Evolutionary conservation across 1,140 invertebrate genomes (phyloP), one percentile per base, ranked within the genome.

Genomic region (Bombus huntii): DNA sequence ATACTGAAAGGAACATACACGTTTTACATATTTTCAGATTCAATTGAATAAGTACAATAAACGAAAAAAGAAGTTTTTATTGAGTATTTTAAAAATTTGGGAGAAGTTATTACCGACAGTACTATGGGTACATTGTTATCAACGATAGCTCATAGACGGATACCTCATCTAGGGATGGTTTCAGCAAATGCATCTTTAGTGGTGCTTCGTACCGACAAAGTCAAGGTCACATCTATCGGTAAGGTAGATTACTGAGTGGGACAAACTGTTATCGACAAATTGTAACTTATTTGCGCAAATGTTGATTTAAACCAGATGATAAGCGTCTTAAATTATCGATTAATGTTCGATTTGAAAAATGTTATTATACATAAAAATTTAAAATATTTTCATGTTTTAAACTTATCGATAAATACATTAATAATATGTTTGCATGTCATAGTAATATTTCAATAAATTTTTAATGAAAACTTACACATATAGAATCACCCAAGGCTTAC

Each of bases 101-200:
- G 15, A 31, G 42, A 22, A 47, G 25, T 53, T 44, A 34, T 87
- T 87, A 87, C 76, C 86, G 83, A 85, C 86, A 75, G 28, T 59
- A 4, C 15, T 15, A 18, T 71, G n/a, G 42, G 15, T 84, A 57
- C 15, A 22, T 34, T 15, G n/a, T 66, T 86, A 75, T 57, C 79
- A 39, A 68, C 78, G 5, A 28, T 42, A 15, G 68, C 28, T 68
- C 4, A 22, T 28, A 12, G 15, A 10, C 18, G 9, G n/a, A 18
- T 74, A 31, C n/a, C 31, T 73, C 39, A 22, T 31, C 28, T 9
- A 22, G 8, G 13, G 28, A 4, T 73, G 39, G 28, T 44, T 42
- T 31, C 34, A 57, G 28, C 5, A 59, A 66, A 28, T 28, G 18
- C 37, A 28, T 37, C n/a, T n/a, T 73, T 66, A 3, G 28, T 22